phyloP scores from a whole-genome alignment of 1,140 invertebrate species.

The Tribolium madens region DNA sequence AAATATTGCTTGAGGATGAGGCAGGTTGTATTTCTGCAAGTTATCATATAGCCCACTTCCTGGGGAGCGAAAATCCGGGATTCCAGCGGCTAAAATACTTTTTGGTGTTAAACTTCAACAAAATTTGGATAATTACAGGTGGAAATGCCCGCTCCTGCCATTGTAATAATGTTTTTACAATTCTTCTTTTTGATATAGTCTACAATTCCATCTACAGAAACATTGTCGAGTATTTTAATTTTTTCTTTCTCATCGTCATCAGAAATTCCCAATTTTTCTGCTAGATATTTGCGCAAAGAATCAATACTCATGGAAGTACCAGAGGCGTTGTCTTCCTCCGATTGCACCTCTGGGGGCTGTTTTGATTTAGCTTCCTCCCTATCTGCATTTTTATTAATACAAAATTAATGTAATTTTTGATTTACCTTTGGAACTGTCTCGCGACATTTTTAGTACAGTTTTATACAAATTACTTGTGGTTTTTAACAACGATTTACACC shows the following conservation, averaged over 20 bases:
- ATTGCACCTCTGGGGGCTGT: neutral
- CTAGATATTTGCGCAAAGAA: constrained; percentile 51
- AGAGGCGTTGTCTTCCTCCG: neutral
- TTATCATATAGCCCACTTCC: constrained; percentile 94
- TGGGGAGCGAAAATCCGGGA: constrained; percentile 94
- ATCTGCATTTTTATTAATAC: neutral
- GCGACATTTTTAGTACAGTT: neutral
- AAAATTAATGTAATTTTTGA: neutral
- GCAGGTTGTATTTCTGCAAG: constrained; percentile 90
- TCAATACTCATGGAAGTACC: constrained; percentile 49
- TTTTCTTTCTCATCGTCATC: constrained; percentile 46
- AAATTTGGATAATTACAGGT: constrained; percentile 74
- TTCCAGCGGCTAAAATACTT: constrained; percentile 84
- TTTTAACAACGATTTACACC: neutral
- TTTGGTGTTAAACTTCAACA: neutral
- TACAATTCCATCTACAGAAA: constrained; percentile 76
- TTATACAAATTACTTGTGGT: neutral
- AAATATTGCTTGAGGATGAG: constrained; percentile 96
- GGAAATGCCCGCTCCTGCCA: constrained; percentile 95
- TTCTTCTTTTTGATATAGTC: constrained; percentile 79
- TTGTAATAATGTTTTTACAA: constrained; percentile 89
- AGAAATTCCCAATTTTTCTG: constrained; percentile 55
- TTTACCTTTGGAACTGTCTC: neutral
- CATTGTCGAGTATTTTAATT: constrained; percentile 68
- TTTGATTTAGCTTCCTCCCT: neutral